Base-by-base conservation (phyloP, 2,797 vertebrate genomes). In the Typhlichthys subterraneus region DNA sequence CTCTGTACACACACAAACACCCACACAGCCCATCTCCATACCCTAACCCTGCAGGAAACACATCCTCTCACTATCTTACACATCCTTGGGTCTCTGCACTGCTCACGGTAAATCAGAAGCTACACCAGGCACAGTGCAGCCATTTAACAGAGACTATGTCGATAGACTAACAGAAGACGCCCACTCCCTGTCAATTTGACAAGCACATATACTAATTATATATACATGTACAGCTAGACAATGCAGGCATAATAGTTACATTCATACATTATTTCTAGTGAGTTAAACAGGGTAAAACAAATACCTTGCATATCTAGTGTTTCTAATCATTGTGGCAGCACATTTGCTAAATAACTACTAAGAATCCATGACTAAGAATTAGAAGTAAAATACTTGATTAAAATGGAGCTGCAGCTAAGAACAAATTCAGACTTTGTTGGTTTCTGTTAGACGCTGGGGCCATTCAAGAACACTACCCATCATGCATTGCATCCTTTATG, bases 41-140 rank as follows among this genome's bases (percentile, higher is more conserved):
- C 82, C 85, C 89, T 86, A 89, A 80, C 81, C 76, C 70, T 58
- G 61, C 65, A 64, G 56, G 76, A 69, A 72, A 72, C 70, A 76
- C 53, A 48, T 45, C 65, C 12, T 17, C 65, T 63, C 53, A 7
- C 59, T 69, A 72, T 79, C 82, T 70, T 72, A 70, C 81, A 74
- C 76, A 74, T 81, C 72, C 71, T 31, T 55, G 23, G 29, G 23
- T 55, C 29, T 29, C 49, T 19, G 49, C 49, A 68, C 62, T 12
- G 72, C 81, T 77, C 73, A 15, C 69, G 76, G 77, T 76, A 79
- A 74, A 82, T 69, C 69, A 74, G 71, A 47, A 67, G 65, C 64
- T 59, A 68, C 52, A 77, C 73, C 69, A 64, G 61, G 58, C 72
- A 85, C 23, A 29, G 23, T 29, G 38, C 38, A 1, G 51, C 79